Evolutionary conservation across 2,797 vertebrate genomes (phyloP).

Genomic region (Crocidura indochinensis): DNA sequence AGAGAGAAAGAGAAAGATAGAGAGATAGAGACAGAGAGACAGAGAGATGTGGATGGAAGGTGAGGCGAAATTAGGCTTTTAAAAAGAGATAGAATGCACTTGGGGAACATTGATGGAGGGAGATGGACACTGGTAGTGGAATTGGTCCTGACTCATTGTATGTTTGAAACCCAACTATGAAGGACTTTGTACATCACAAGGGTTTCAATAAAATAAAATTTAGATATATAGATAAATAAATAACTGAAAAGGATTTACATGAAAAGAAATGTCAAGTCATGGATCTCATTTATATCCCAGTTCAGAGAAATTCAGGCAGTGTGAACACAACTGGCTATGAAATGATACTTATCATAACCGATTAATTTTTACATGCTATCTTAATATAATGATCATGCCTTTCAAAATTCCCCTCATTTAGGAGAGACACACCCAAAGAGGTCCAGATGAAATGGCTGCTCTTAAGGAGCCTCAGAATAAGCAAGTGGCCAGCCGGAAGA

Average conservation of each 20-base stretch:
- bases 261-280: background rate
- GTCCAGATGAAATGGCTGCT: background rate
- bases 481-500: rapidly evolving
- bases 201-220: no score
- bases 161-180: no score
- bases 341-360: background rate
- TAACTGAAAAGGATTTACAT: background rate
- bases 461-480: background rate
- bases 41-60: background rate
- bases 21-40: background rate
- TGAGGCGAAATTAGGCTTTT: no score
- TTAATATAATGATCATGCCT: background rate
- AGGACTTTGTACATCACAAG: no score
- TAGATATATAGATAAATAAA: background rate
- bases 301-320: background rate
- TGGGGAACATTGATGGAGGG: no score
- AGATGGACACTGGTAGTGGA: no score
- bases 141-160: no score
- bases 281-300: background rate
- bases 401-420: background rate
- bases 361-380: background rate
- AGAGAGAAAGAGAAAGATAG: background rate
- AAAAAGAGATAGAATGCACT: background rate
- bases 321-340: background rate
- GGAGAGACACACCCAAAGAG: background rate